Evolutionary conservation across 2,797 vertebrate species (phyloP), one percentile per base, ranked within the genome.

Genomic region (Allobates femoralis): DNA sequence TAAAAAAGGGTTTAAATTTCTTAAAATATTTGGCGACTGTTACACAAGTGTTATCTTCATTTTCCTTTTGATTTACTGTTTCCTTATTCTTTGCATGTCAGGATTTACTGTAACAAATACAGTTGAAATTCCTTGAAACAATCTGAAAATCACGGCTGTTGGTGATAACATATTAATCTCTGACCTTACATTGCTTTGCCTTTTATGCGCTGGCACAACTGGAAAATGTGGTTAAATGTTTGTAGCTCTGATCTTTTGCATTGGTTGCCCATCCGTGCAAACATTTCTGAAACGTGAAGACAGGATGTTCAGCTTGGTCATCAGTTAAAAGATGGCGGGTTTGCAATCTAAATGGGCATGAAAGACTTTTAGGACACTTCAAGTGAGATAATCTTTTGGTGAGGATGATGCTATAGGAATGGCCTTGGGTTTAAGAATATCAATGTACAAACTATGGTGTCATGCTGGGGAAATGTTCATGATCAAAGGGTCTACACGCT

Each of bases 291-390:
- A 69, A 26, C 23, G 23, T 73, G 37, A 16, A 26, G 26, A 26
- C 41, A 26, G 23, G 16, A 50, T 46, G n/a, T 74, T 74, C 34
- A 14, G 4, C 69, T 26, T 23, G 37, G 41, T 74, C 46, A 74
- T 74, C 46, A 26, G 12, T 74, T 74, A 74, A 26, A 41, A 50
- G 41, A 74, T 50, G 41, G 41, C 69, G 50, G 41, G 37, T 23
- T 74, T 74, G 69, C 50, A 74, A 74, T 74, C 37, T 74, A n/a
- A 46, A 71, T 71, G 69, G 69, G n/a, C 69, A 46, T 74, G 69
- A 28, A 79, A 50, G 37, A 74, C 67, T 50, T 16, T 74, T 74
- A 50, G n/a, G 37, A 16, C 69, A 26, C 23, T 3, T 26, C 41
- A 50, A 74, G 69, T 8, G 50, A 50, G 37, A 50, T 26, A n/a